A percentile compares a stretch with the other conserved stretches of the same genome.
These are phyloP conservation scores for Pocillopora grandis DNA, from an alignment of 92 coral and sea anemone species.

Conservation along the genomic window DNA sequence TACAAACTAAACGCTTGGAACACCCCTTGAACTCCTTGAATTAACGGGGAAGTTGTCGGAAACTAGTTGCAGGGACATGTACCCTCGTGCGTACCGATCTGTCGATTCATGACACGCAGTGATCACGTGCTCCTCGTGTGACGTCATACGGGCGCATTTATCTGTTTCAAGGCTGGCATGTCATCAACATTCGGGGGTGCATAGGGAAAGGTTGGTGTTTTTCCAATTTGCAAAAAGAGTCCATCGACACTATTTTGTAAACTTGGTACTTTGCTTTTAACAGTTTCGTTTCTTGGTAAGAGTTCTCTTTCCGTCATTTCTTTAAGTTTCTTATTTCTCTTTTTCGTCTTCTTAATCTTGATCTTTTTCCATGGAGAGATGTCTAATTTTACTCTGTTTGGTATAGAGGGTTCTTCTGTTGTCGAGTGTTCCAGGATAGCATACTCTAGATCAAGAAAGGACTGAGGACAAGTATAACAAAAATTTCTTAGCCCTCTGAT, in stretches of 20 bases:
- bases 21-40: too few relatives aligned
- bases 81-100: too few relatives aligned
- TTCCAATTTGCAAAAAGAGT: background rate
- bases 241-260: background rate
- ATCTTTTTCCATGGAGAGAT: background rate
- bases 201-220: conserved; percentile 17
- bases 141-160: conserved; percentile 18
- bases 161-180: conserved; percentile 5
- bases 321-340: conserved; percentile 4
- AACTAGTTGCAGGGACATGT: too few relatives aligned
- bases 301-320: background rate
- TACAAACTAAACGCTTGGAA: too few relatives aligned
- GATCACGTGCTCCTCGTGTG: background rate
- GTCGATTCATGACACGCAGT: too few relatives aligned
- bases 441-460: conserved; percentile 36
- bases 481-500: background rate
- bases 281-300: background rate
- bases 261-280: background rate
- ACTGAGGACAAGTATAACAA: background rate
- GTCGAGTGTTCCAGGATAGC: conserved; percentile 17
- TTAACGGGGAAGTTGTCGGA: too few relatives aligned
- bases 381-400: background rate
- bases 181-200: conserved; percentile 17
- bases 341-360: conserved; percentile 8
- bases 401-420: background rate